Percentiles rank a stretch among this genome's conserved stretches.
Evolutionary conservation across 2,888 invertebrate species (phyloP).

Genomic region (Argyresthia goedartella): DNA sequence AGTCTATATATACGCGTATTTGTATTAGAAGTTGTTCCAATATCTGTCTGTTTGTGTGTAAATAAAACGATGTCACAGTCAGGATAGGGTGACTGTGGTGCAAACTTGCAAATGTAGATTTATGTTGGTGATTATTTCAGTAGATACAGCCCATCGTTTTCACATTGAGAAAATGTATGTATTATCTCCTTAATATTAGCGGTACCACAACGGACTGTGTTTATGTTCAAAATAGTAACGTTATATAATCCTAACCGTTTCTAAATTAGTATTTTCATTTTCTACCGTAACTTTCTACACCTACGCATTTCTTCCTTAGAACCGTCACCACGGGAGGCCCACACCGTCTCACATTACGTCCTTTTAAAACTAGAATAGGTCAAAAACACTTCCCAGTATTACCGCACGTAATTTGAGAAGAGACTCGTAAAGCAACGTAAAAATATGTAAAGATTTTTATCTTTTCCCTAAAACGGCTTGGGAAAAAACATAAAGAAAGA

Average conservation of each 20-base stretch:
- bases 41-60: too few relatives aligned
- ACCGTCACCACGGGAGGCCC: slow-evolving; percentile 1
- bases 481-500: slow-evolving; percentile 73
- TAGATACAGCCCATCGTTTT: too few relatives aligned
- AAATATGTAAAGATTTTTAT: slow-evolving; percentile 72
- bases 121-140: slow-evolving; percentile 25
- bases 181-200: too few relatives aligned
- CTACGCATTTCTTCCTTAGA: background rate
- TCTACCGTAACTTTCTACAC: too few relatives aligned
- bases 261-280: too few relatives aligned
- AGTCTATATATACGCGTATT: background rate
- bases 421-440: slow-evolving; percentile 64
- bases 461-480: slow-evolving; percentile 71
- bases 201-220: too few relatives aligned
- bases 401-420: slow-evolving; percentile 63
- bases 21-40: slow-evolving; percentile 14
- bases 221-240: too few relatives aligned
- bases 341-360: background rate
- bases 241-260: too few relatives aligned
- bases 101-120: slow-evolving; percentile 46
- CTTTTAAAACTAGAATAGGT: slow-evolving; percentile 3
- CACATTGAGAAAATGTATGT: too few relatives aligned
- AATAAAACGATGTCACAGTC: too few relatives aligned
- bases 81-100: slow-evolving; percentile 23
- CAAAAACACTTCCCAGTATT: slow-evolving; percentile 1